Evolutionary conservation across 2,888 invertebrate genomes (phyloP).

Genomic region (Lysandra coridon): DNA sequence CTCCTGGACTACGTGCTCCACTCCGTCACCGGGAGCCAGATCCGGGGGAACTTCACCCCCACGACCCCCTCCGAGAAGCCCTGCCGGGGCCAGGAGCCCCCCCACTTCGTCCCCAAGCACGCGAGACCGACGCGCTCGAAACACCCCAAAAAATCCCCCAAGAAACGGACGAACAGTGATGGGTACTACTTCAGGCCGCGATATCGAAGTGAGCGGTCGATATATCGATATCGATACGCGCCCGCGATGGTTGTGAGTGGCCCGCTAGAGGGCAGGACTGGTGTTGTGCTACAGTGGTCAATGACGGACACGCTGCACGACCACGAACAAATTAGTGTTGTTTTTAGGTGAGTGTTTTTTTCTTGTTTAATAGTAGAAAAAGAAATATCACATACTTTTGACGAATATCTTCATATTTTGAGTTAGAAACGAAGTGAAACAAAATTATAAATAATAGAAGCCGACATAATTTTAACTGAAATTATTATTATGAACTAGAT

Average conservation of each 20-base stretch:
- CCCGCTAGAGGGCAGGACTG: conserved; percentile 53
- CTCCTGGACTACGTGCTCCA: conserved; percentile 69
- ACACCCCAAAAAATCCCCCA: conserved; percentile 46
- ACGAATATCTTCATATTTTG: too few species aligned
- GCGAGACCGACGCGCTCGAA: conserved; percentile 57
- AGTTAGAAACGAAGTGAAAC: too few species aligned
- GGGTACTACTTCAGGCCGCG: conserved; percentile 67
- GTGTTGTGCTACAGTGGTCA: conserved; percentile 65
- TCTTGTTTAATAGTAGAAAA: background rate
- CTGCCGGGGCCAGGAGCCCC: conserved; percentile 60
- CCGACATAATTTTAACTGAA: too few species aligned
- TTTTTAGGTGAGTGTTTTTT: conserved; percentile 68
- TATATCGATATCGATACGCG: conserved; percentile 53
- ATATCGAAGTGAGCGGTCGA: conserved; percentile 55
- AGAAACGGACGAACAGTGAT: conserved; percentile 48
- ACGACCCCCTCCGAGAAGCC: conserved; percentile 61
- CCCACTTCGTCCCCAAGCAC: conserved; percentile 66
- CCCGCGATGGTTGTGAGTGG: conserved; percentile 66
- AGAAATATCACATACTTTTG: too few species aligned
- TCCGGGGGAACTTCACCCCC: conserved; percentile 72
- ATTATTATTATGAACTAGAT: too few species aligned
- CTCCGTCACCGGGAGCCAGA: conserved; percentile 61
- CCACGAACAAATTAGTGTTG: conserved; percentile 64
- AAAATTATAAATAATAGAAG: too few species aligned
- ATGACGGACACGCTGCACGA: conserved; percentile 63